Evolutionary conservation across 1,140 invertebrate genomes (phyloP).

Genomic region (Listronotus oregonensis): DNA sequence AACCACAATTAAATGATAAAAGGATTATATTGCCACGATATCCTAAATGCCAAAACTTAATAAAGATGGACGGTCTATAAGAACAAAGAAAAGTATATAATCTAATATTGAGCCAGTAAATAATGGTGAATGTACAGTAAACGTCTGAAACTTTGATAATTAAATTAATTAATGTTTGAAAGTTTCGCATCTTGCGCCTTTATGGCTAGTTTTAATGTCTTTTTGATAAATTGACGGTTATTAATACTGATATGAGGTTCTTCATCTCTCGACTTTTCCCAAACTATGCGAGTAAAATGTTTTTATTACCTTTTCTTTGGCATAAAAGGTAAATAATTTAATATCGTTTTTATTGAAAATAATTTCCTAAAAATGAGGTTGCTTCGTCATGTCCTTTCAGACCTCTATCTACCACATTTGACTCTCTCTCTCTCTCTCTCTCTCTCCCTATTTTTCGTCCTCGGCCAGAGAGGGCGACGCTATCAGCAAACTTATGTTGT

Average conservation of each 20-base stretch:
- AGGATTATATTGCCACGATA: not conserved
- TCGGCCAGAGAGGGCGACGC: too few species aligned
- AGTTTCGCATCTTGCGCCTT: constrained; percentile 46
- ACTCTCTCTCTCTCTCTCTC: too few species aligned
- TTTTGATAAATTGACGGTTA: constrained; percentile 54
- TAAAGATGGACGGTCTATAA: constrained; percentile 28
- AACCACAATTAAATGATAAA: not conserved
- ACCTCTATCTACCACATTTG: too few species aligned
- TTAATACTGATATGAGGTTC: constrained; percentile 47
- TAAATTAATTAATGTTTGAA: constrained; percentile 53
- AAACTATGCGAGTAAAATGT: constrained; percentile 4
- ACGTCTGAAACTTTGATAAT: constrained; percentile 51
- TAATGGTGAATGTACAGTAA: constrained; percentile 39
- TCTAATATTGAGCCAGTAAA: constrained; percentile 38
- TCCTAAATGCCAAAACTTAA: constrained; percentile 25
- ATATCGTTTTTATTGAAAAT: not conserved
- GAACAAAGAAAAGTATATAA: constrained; percentile 24
- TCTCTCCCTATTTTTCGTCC: too few species aligned
- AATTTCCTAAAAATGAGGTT: too few species aligned
- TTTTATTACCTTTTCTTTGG: constrained; percentile 4
- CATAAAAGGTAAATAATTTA: constrained; percentile 14
- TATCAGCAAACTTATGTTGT: too few species aligned
- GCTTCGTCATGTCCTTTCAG: too few species aligned
- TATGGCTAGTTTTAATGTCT: constrained; percentile 48
- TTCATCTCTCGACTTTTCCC: constrained; percentile 10